These are phyloP conservation scores for Brotogeris chrysoptera DNA, from an alignment of 2,797 vertebrate species.

Conservation along the genomic window DNA sequence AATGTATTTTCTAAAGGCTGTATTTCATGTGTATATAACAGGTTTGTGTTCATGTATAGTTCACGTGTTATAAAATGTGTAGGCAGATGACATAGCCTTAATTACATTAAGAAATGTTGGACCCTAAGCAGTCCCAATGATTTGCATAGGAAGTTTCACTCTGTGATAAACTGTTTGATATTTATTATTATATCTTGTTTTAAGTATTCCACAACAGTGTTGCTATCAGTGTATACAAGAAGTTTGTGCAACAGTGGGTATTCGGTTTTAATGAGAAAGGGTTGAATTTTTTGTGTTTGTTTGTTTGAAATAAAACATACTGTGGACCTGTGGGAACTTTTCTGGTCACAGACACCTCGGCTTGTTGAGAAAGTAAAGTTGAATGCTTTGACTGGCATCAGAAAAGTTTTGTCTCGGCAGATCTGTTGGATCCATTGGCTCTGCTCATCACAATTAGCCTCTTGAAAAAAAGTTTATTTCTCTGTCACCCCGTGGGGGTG, in stretches of 20 bases:
- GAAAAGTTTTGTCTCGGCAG: neutral
- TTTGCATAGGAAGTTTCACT: neutral
- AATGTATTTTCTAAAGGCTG: neutral
- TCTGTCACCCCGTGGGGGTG: neutral
- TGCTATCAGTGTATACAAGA: neutral
- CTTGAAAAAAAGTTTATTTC: neutral
- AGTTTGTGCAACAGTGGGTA: neutral
- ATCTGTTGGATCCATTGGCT: neutral
- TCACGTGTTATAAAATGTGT: neutral
- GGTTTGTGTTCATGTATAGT: neutral
- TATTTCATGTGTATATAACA: neutral
- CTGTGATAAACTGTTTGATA: neutral
- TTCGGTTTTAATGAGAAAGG: neutral
- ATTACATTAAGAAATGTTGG: neutral
- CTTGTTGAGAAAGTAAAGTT: neutral
- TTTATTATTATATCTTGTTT: neutral
- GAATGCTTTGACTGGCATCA: neutral
- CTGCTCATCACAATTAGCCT: neutral
- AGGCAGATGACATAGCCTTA: neutral
- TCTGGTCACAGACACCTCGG: neutral
- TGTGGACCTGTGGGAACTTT: rapidly evolving
- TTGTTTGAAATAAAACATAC: neutral
- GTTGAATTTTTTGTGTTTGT: neutral
- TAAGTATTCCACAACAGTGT: neutral
- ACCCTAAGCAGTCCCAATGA: neutral